These are phyloP conservation scores for Salvator merianae DNA, from an alignment of 2,113 vertebrate genomes.

Conservation along the genomic window DNA sequence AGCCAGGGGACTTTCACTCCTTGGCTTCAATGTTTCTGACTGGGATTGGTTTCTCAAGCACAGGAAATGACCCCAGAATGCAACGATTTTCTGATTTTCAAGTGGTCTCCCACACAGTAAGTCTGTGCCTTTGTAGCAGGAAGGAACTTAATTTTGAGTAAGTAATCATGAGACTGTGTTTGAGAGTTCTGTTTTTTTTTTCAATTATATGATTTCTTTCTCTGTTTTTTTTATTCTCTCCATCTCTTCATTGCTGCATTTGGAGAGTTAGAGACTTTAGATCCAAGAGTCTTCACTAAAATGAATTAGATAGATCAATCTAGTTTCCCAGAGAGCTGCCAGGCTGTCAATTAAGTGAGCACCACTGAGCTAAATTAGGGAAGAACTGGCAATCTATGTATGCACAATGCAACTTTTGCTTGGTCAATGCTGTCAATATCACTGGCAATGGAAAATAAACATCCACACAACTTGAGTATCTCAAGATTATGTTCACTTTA, in stretches of 20 bases:
- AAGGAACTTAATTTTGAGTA: background rate
- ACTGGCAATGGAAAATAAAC: background rate
- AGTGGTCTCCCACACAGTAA: too few species aligned
- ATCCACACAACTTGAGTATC: rapidly evolving
- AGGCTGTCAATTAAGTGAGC: background rate
- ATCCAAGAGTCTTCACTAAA: background rate
- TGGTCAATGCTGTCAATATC: rapidly evolving
- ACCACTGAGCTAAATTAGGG: background rate
- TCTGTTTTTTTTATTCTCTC: background rate
- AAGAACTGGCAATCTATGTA: background rate
- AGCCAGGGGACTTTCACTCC: too few species aligned
- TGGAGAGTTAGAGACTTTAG: slow-evolving; percentile 1
- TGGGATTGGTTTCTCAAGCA: too few species aligned
- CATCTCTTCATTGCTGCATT: background rate
- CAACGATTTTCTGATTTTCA: too few species aligned
- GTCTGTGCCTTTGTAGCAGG: background rate
- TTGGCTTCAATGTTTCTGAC: too few species aligned
- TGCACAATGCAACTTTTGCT: rapidly evolving
- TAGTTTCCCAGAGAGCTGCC: slow-evolving; percentile 2
- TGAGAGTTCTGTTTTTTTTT: background rate
- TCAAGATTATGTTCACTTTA: background rate
- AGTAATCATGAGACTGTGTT: background rate
- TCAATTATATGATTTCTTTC: slow-evolving; percentile 13
- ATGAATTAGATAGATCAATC: background rate
- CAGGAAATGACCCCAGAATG: too few species aligned